These are phyloP conservation scores for Oscheius onirici DNA, from an alignment of 2,888 invertebrate species.

Conservation along the genomic window DNA sequence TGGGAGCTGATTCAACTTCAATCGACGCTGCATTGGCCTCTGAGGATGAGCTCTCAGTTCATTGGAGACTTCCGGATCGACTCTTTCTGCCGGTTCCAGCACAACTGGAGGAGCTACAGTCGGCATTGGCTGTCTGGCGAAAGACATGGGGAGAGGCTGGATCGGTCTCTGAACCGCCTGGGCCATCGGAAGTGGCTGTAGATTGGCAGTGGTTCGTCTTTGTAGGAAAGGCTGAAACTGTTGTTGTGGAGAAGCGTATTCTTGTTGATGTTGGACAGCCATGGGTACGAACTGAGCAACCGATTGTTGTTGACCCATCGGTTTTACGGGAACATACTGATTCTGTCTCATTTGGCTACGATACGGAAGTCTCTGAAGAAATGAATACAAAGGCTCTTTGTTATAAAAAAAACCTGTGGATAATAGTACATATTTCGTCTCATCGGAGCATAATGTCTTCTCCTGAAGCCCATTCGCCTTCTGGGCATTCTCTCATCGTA, in stretches of 20 bases:
- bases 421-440: constrained; percentile 2
- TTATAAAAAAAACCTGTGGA: background rate
- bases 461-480: background rate
- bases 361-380: constrained; percentile 6
- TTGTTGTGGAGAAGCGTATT: background rate
- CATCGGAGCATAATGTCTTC: background rate
- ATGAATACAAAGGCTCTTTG: background rate
- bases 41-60: background rate
- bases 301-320: too few species aligned
- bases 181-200: constrained; percentile 6
- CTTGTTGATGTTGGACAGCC: background rate
- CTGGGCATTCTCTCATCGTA: constrained; percentile 1
- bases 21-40: background rate
- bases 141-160: background rate
- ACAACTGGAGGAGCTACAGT: constrained; percentile 11
- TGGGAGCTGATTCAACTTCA: constrained; percentile 15
- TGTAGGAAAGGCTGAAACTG: background rate
- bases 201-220: constrained; percentile 1
- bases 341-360: background rate
- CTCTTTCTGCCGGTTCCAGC: constrained; percentile 18
- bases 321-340: too few species aligned
- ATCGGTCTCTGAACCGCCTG: background rate
- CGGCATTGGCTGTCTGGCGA: background rate
- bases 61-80: background rate
- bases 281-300: too few species aligned